These are phyloP conservation scores for Timandra comae DNA, from an alignment of 2,888 invertebrate genomes.

Conservation along the genomic window DNA sequence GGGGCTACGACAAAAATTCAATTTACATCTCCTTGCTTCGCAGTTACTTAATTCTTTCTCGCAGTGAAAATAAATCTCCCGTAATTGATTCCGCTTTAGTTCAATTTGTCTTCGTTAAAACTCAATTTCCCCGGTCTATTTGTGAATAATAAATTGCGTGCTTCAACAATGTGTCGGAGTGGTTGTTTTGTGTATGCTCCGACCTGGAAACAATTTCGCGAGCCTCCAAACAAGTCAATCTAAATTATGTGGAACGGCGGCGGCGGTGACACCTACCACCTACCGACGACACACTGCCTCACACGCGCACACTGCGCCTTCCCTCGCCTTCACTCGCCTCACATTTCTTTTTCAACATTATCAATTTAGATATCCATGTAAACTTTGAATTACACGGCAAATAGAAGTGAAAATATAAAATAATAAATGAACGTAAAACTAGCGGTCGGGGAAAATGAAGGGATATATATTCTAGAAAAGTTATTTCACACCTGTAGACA, in stretches of 20 bases:
- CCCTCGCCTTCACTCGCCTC: no score
- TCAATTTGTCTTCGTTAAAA: constrained; percentile 76
- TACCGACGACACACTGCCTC: neutral
- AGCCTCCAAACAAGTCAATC: constrained; percentile 56
- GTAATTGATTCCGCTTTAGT: constrained; percentile 74
- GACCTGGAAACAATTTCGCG: constrained; percentile 46
- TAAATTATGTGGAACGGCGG: constrained; percentile 43
- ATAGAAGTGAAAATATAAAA: no score
- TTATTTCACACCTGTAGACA: constrained; percentile 14
- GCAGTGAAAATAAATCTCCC: constrained; percentile 69
- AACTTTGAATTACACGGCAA: no score
- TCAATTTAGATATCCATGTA: no score
- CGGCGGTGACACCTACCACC: constrained; percentile 9
- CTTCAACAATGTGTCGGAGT: constrained; percentile 52
- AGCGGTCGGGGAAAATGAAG: no score
- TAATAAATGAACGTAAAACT: no score
- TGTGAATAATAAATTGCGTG: constrained; percentile 71
- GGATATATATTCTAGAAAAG: neutral
- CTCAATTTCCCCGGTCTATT: constrained; percentile 72
- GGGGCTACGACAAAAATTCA: constrained; percentile 62
- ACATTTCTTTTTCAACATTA: no score
- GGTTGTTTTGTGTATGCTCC: constrained; percentile 46
- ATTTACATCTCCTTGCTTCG: constrained; percentile 65
- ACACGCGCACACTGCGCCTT: neutral
- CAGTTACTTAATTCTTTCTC: constrained; percentile 68